phyloP scores from a whole-genome alignment of 2,113 vertebrate genomes.

The Xenopus borealis region DNA sequence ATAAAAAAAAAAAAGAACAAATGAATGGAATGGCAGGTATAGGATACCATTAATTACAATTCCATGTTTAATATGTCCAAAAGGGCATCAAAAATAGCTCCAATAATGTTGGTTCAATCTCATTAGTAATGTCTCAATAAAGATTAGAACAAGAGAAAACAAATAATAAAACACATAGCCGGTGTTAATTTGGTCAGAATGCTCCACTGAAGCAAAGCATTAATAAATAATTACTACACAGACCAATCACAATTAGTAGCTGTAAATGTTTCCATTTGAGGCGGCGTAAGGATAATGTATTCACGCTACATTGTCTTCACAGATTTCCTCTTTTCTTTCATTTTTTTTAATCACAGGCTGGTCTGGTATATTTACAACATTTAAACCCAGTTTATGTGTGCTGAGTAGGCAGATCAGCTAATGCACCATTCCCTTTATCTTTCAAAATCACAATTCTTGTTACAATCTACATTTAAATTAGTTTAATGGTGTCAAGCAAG shows the following conservation, averaged over 20 bases:
- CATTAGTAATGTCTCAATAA: slow-evolving; percentile 26
- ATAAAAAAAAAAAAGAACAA: no score
- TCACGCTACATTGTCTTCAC: slow-evolving; percentile 12
- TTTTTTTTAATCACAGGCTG: slow-evolving; percentile 19
- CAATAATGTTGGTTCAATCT: no score
- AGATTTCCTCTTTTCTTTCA: slow-evolving; percentile 6
- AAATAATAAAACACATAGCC: slow-evolving; percentile 25
- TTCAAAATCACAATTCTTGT: slow-evolving; percentile 25
- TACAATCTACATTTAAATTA: slow-evolving; percentile 40
- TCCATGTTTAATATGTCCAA: no score
- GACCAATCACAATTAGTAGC: slow-evolving; percentile 29
- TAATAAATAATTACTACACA: slow-evolving; percentile 50
- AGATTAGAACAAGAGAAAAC: slow-evolving; percentile 47
- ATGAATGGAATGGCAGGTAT: no score
- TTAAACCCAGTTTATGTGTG: slow-evolving; percentile 39
- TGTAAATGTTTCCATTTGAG: slow-evolving; percentile 26
- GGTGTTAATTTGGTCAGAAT: slow-evolving; percentile 44
- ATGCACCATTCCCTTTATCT: slow-evolving; percentile 35
- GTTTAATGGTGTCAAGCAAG: slow-evolving; percentile 42
- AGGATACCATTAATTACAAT: not conserved
- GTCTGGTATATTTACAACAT: slow-evolving; percentile 39
- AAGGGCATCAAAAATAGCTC: no score
- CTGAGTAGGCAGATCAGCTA: slow-evolving; percentile 41
- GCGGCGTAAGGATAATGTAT: slow-evolving; percentile 19
- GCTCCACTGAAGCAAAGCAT: slow-evolving; percentile 41